These are phyloP conservation scores for Holotrichia oblita DNA, from an alignment of 1,140 invertebrate species.

Conservation along the genomic window DNA sequence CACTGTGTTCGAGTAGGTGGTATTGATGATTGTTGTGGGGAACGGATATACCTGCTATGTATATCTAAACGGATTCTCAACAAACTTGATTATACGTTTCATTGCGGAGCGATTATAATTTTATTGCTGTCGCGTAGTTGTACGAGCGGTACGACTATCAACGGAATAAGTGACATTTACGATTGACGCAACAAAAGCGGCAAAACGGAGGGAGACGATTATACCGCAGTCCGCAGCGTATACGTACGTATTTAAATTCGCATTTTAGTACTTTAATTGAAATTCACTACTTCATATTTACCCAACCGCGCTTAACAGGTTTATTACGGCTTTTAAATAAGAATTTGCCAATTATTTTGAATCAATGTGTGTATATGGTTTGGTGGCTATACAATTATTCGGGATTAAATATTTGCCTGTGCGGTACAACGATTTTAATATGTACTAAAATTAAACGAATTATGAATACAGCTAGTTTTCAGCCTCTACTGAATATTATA, in stretches of 20 bases:
- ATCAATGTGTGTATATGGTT: background rate
- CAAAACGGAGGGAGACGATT: background rate
- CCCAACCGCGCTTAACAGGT: background rate
- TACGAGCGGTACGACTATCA: conserved; percentile 3
- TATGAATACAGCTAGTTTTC: too few species aligned
- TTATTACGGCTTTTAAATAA: conserved; percentile 25
- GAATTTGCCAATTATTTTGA: background rate
- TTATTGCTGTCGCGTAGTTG: conserved; percentile 24
- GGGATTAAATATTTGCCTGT: background rate
- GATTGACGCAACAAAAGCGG: conserved; percentile 24
- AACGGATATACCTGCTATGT: too few species aligned
- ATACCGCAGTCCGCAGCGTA: background rate
- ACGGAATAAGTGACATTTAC: conserved; percentile 29
- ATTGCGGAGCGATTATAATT: conserved; percentile 8
- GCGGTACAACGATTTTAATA: background rate
- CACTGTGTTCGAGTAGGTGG: too few species aligned
- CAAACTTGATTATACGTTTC: background rate
- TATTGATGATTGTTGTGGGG: too few species aligned
- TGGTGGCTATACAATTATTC: background rate
- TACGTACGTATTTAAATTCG: conserved; percentile 7
- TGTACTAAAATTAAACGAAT: background rate
- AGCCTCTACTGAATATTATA: too few species aligned
- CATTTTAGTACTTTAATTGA: conserved; percentile 14
- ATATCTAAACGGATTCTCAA: background rate
- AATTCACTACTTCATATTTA: conserved; percentile 24